Conservation (phyloP, 64 coral and sea anemone species). For the Pocillopora verrucosa region DNA sequence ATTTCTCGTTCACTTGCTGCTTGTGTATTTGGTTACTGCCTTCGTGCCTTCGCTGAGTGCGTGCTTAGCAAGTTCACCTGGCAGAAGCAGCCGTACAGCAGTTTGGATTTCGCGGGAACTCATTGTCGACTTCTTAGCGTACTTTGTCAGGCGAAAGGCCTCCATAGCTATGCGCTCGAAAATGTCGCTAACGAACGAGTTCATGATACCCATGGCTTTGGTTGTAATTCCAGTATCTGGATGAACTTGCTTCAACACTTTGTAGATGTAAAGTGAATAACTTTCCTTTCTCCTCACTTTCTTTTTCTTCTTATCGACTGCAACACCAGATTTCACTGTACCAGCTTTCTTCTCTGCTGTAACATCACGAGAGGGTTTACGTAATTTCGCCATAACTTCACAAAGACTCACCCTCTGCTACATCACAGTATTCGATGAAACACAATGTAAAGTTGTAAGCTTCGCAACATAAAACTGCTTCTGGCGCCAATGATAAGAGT, state of each 20-base stretch:
- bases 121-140: slow-evolving; percentile 1
- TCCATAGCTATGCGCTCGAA: background rate
- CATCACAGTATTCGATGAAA: background rate
- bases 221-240: slow-evolving; percentile 2
- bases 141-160: background rate
- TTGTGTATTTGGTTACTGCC: slow-evolving; percentile 2
- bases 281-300: background rate
- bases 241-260: slow-evolving; percentile 13
- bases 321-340: background rate
- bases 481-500: background rate
- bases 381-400: background rate
- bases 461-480: background rate
- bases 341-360: background rate
- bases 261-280: background rate
- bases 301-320: background rate
- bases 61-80: slow-evolving; percentile 20
- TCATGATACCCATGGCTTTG: slow-evolving; percentile 19
- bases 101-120: slow-evolving; percentile 13
- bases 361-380: background rate
- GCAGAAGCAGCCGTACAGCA: background rate
- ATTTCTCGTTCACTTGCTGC: background rate
- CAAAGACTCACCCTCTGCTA: background rate
- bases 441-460: background rate
- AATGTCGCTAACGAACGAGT: slow-evolving; percentile 10
- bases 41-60: slow-evolving; percentile 20